Percentiles rank a stretch among this genome's conserved stretches.
Evolutionary conservation across 2,797 vertebrate species (phyloP).

Genomic region (Salmo trutta): DNA sequence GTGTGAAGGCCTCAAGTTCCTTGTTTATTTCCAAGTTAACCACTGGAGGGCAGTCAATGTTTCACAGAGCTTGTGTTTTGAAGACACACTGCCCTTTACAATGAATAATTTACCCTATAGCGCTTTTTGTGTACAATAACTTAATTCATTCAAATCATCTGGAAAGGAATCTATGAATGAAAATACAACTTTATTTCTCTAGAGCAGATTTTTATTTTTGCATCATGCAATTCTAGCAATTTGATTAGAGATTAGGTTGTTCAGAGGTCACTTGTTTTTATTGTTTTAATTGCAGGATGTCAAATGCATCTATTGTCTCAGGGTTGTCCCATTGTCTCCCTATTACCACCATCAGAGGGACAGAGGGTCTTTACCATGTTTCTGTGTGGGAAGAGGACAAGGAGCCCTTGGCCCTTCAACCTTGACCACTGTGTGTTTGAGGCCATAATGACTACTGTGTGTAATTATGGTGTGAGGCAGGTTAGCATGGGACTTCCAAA

Average conservation of each 20-base stretch:
- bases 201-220: neutral
- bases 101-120: too few relatives aligned
- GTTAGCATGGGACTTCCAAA: conserved; percentile 1
- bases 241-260: neutral
- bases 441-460: neutral
- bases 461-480: neutral
- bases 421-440: neutral
- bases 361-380: neutral
- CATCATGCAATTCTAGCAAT: neutral
- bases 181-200: neutral
- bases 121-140: too few relatives aligned
- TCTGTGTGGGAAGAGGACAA: neutral
- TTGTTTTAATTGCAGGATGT: neutral
- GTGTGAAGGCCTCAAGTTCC: too few relatives aligned
- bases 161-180: neutral
- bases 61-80: neutral
- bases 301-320: neutral
- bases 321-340: neutral
- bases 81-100: neutral
- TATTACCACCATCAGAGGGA: neutral
- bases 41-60: neutral
- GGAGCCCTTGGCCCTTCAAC: neutral
- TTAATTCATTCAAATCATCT: neutral
- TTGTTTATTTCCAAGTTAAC: neutral
- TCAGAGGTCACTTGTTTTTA: neutral